phyloP scores from a whole-genome alignment of 2,113 vertebrate genomes.

The Solenodon paradoxus region DNA sequence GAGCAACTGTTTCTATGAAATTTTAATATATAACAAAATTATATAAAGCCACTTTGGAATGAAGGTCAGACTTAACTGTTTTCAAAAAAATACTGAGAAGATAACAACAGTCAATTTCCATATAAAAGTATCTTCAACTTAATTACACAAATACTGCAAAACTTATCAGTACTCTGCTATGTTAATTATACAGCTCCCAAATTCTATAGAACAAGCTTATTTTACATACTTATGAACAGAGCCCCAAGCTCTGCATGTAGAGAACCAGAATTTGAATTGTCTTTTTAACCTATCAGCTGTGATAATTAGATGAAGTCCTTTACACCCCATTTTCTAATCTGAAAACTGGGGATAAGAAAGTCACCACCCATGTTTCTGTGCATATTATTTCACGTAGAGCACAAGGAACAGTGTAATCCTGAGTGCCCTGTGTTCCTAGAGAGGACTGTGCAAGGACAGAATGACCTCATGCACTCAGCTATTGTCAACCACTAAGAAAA shows the following conservation, averaged over 20 bases:
- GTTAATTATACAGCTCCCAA: not conserved
- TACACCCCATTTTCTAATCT: conserved; percentile 1
- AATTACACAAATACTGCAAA: not conserved
- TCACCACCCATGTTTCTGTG: not conserved
- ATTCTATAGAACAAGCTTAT: not conserved
- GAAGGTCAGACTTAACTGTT: not conserved
- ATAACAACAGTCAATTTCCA: not conserved
- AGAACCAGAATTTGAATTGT: not conserved
- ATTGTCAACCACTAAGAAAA: not conserved
- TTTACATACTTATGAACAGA: not conserved
- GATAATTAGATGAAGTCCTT: not conserved
- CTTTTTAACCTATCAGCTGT: not conserved
- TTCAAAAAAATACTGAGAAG: not conserved
- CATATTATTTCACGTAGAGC: not conserved
- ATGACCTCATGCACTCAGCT: not conserved
- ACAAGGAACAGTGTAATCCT: not conserved
- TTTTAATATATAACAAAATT: not conserved
- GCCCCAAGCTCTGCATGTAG: not conserved
- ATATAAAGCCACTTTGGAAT: not conserved
- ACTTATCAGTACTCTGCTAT: not conserved
- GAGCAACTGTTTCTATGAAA: not conserved
- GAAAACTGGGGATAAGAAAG: not conserved
- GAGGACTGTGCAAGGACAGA: not conserved
- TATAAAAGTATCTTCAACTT: not conserved
- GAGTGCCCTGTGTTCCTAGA: not conserved